Evolutionary conservation across 2,888 invertebrate genomes (phyloP).

Genomic region (Hypomecis punctinalis): DNA sequence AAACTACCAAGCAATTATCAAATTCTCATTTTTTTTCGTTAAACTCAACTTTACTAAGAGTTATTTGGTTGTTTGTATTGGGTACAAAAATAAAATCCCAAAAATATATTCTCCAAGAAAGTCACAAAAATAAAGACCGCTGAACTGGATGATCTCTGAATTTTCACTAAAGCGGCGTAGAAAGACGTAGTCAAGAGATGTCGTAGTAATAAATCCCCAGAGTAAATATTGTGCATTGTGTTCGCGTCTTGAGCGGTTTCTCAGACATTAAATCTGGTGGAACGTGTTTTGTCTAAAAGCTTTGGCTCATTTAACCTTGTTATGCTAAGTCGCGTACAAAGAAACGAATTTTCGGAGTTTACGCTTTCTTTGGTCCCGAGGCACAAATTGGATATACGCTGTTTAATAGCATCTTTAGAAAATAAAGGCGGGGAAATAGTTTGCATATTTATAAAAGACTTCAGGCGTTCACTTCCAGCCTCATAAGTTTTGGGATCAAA

Average conservation of each 20-base stretch:
- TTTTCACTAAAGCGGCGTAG: constrained; percentile 21
- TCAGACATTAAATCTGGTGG: constrained; percentile 60
- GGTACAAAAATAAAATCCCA: no score
- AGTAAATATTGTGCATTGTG: constrained; percentile 60
- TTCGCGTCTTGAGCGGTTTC: constrained; percentile 55
- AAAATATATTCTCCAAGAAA: no score
- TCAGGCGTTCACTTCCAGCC: constrained; percentile 26
- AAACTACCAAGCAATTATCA: no score
- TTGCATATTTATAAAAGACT: constrained; percentile 33
- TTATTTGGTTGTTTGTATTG: no score
- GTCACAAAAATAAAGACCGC: constrained; percentile 14
- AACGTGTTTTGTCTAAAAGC: constrained; percentile 75
- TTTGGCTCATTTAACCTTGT: constrained; percentile 70
- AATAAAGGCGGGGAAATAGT: constrained; percentile 32
- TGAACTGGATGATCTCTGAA: constrained; percentile 8
- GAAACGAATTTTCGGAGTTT: constrained; percentile 60
- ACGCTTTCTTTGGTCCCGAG: constrained; percentile 45
- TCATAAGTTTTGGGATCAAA: constrained; percentile 36
- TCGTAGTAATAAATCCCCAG: constrained; percentile 50
- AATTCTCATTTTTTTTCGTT: no score
- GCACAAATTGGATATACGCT: constrained; percentile 29
- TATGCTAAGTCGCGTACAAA: constrained; percentile 63
- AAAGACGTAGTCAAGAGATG: constrained; percentile 27
- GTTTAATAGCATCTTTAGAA: constrained; percentile 28
- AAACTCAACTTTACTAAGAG: no score